A percentile compares a stretch with the other conserved stretches of the same genome.
phyloP scores from a whole-genome alignment of 2,797 vertebrate species.

The Ctenochaetus hawaiiensis region DNA sequence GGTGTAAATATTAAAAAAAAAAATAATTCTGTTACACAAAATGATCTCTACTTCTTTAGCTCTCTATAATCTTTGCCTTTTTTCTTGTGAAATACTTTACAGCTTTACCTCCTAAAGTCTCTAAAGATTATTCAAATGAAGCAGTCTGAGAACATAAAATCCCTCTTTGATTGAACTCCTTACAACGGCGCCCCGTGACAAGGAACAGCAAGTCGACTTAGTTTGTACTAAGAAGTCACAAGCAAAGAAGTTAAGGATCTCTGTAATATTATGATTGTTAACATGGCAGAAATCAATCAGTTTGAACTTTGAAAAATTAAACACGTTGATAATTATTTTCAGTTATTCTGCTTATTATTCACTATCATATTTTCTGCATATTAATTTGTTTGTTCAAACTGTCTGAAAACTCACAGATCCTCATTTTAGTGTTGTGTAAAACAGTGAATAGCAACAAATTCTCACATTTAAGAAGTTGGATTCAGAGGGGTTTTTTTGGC shows the following conservation, averaged over 20 bases:
- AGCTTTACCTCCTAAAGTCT: background rate
- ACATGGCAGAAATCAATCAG: too few relatives aligned
- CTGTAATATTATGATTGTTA: background rate
- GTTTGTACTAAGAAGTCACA: background rate
- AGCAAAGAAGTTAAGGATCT: background rate
- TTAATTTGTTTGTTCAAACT: background rate
- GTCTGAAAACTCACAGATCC: background rate
- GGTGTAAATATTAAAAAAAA: background rate
- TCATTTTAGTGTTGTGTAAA: background rate
- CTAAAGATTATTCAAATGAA: background rate
- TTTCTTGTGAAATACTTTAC: background rate
- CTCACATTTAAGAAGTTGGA: background rate
- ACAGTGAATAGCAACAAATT: background rate
- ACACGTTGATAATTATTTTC: too few relatives aligned
- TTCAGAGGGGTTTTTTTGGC: background rate
- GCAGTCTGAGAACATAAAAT: background rate
- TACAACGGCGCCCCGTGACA: too few relatives aligned
- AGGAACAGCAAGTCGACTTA: background rate
- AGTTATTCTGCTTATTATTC: background rate
- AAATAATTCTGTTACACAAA: background rate
- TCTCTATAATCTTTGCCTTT: background rate
- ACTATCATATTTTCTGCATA: background rate
- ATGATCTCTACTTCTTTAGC: background rate
- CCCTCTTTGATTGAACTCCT: background rate
- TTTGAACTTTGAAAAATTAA: too few relatives aligned